Base-by-base conservation (phyloP, 2,888 invertebrate genomes). In the Muscina levida region DNA sequence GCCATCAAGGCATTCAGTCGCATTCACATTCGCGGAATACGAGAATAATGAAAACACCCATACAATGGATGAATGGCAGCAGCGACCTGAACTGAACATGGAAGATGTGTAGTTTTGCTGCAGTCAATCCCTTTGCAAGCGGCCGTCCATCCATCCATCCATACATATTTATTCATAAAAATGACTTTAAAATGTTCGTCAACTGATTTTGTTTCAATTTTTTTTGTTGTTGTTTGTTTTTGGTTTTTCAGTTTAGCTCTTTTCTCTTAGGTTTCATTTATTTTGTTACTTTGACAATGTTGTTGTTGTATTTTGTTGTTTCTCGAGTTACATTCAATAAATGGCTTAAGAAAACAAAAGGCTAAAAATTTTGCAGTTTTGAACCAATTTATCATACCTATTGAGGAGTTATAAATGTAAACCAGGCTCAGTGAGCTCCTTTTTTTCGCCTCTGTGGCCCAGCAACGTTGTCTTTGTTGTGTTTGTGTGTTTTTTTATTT, bases 381-480 rank as follows among this genome's bases (percentile, higher is more conserved):
- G 62, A 62, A 62, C 62, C 62, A 62, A 62, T 62, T 62, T 62
- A 62, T 62, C 62, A 62, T 62, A 62, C 19, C 31, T 31, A 31
- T 31, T 31, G 31, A 3, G 4, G 8, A 31, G 31, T 31, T 8
- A 31, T 31, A 31, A 62, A 62, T 62, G 62, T 62, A 62, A 62
- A 62, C 42, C 62, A 62, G 42, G 62, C 13, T 22, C 22, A 2
- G 15, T 17, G 24, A 17, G 17, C 53, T 17, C 17, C 37, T 42
- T 19, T 31, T 57, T 48, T 53, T 22, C 53, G 24, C 53, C 22
- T 44, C n/a, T 53, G 53, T 13, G 53, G 13, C 31, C 8, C 31
- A 31, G 3, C 8, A 8, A 31, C 22, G 53, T 53, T 53, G 8
- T 51, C 13, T 22, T 1, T 53, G 6, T 13, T 44, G 44, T 8